Evolutionary conservation across 1,140 invertebrate species (phyloP), one percentile per base, ranked within the genome.

Genomic region (Andrena cerasifolii): DNA sequence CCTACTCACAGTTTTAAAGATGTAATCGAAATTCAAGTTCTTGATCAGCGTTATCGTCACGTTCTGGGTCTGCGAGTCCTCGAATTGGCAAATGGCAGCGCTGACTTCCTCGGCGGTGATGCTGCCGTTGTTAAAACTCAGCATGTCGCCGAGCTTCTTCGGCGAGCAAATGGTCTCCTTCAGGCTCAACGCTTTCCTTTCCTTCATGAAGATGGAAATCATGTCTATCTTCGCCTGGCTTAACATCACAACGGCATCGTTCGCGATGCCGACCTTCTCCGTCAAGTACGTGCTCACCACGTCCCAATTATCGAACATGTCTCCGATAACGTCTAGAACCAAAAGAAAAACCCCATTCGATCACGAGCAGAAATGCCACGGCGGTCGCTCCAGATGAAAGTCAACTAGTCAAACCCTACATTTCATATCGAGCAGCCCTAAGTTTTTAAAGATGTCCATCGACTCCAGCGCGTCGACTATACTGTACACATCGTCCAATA

Each of bases 1-100:
- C 1, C 10, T 49, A 77, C 84, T 85, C 87, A 94, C 94, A 80
- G 91, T 91, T 79, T 92, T 91, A 40, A 94, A 88, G 45, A 94
- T 86, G 49, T 91, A 90, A 21, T 91, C 91, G 59, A 92, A 94
- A 53, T 94, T 93, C 0, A 94, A 63, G 78, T 94, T 94, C 31
- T 92, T 89, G 18, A 94, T 81, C 3, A 94, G 82, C 36, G 90
- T 87, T 0, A 92, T 86, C 1, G 92, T 45, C 1, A 94, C 88
- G 61, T 92, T 89, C 73, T 93, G 90, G 0, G 90, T 92, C 5
- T 88, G 86, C 0, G 89, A 82, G 33, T 93, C 91, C 16, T 88
- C 80, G 14, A 94, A 67, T 4, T 90, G 89, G 51, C 94, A 94
- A 71, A 94, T 90, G 80, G 93, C 88, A 0, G 90, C 86, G 71